Evolutionary conservation across 2,888 invertebrate genomes (phyloP), one percentile per base, ranked within the genome.

Genomic region (Subacronicta megacephala): DNA sequence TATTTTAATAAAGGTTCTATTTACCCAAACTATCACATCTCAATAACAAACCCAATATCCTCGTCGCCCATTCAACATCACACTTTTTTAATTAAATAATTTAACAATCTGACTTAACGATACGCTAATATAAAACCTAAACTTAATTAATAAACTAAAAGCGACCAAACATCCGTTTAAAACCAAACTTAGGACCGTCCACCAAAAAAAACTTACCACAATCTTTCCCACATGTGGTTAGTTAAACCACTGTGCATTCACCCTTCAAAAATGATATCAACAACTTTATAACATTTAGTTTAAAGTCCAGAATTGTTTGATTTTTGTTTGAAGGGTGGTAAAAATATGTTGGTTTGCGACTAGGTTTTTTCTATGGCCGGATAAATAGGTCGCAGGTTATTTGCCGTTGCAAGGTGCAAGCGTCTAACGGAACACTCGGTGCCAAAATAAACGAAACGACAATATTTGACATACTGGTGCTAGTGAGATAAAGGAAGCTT

Each of bases 371-470:
- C 70, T 51, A 62, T 58, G 65, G 77, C 88, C 85, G 89, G 89
- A 90, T 90, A 90, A 90, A 88, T 89, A 92, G 92, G 92, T 93
- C 92, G 92, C 92, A 93, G 93, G 93, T 93, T 93, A 92, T 91
- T 91, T 91, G 88, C 86, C 82, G 85, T 82, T 84, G 93, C 94
- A 94, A 93, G 94, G 94, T 94, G 94, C 90, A 89, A 81, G 80
- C 78, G 74, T 53, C 78, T 91, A 93, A 93, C 93, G 93, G 93
- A 83, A 88, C 85, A 80, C 79, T 78, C 49, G 86, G 81, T 84
- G 90, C 87, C 83, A 90, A 91, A 89, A 90, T 87, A 90, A 92
- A 92, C 90, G 81, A 77, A 82, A 80, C 81, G 79, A 80, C 75
- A 77, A 81, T 81, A 83, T 84, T 89, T 90, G 87, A 83, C 87